Conservation (phyloP, 2,888 invertebrate genomes). For the Morinoia aosen region DNA sequence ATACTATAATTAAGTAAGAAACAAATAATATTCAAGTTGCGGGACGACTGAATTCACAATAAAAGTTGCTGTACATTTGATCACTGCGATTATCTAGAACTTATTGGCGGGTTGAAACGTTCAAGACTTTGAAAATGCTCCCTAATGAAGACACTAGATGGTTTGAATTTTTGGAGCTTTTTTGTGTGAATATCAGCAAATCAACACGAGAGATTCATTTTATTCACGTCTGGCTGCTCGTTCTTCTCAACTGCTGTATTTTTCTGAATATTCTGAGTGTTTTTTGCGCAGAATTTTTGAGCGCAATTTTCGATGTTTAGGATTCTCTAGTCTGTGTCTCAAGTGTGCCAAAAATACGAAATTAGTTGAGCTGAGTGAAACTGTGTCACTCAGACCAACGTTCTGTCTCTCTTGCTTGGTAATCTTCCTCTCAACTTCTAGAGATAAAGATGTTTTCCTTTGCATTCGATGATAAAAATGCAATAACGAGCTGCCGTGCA, state of each 20-base stretch:
- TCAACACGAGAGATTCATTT: background rate
- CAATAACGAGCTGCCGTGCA: background rate
- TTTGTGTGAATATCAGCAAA: background rate
- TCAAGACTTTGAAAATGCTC: background rate
- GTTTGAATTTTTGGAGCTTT: background rate
- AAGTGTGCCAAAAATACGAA: background rate
- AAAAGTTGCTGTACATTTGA: background rate
- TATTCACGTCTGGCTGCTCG: background rate
- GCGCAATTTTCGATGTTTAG: background rate
- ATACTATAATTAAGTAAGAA: background rate
- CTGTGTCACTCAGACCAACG: background rate
- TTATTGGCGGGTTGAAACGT: background rate
- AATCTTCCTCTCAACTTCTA: background rate
- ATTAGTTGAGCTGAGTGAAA: background rate
- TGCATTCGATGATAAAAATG: background rate
- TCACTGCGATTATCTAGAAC: background rate
- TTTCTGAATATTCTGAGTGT: conserved; percentile 32
- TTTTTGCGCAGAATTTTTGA: background rate
- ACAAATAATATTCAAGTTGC: background rate
- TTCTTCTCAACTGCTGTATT: background rate
- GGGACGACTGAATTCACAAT: background rate
- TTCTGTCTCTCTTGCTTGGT: background rate
- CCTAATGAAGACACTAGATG: background rate
- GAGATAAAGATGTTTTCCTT: background rate
- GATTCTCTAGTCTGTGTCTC: conserved; percentile 25